phyloP scores from a whole-genome alignment of 2,113 vertebrate genomes.

The Megaceryle torquata region DNA sequence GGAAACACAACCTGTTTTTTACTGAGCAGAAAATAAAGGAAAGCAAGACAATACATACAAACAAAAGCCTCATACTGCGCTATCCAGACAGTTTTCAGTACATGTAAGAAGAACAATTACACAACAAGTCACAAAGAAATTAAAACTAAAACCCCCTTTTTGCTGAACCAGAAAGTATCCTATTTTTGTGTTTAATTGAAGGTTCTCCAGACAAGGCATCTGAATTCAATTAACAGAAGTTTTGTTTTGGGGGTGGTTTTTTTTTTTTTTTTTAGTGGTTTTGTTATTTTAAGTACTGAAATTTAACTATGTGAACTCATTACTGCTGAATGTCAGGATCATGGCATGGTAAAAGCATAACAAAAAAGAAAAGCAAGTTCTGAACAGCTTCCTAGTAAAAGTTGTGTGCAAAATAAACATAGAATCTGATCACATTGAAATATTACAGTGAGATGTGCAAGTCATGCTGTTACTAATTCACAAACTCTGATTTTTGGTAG shows the following conservation, averaged over 20 bases:
- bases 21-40: background rate
- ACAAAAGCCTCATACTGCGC: background rate
- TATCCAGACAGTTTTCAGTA: background rate
- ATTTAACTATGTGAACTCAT: slow-evolving; percentile 13
- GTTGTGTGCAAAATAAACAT: background rate
- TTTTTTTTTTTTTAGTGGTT: background rate
- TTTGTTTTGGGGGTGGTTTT: background rate
- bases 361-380: background rate
- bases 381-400: background rate
- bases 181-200: background rate
- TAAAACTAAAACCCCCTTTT: background rate
- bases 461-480: background rate
- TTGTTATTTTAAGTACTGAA: slow-evolving; percentile 37
- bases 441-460: background rate
- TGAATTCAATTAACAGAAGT: slow-evolving; percentile 34
- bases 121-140: background rate
- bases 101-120: background rate
- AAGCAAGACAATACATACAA: background rate
- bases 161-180: background rate
- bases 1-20: background rate
- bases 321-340: background rate
- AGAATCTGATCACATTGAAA: background rate
- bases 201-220: slow-evolving; percentile 14
- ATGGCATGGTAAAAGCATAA: background rate
- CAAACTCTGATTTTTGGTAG: background rate